Evolutionary conservation across 2,797 vertebrate species (phyloP).

Genomic region (Anas bahamensis): DNA sequence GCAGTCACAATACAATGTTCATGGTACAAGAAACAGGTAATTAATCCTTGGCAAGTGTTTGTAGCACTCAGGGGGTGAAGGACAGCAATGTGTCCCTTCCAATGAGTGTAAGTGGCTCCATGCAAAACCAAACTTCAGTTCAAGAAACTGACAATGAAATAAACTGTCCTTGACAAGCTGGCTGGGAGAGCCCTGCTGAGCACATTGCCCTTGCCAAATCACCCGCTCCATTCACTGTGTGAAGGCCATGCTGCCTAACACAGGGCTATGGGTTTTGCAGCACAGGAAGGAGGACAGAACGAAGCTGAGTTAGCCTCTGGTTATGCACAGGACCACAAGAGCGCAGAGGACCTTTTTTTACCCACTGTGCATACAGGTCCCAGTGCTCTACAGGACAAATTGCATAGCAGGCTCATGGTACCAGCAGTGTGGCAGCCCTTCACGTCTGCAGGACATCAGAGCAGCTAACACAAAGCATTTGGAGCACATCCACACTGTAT

Average conservation of each 20-base stretch:
- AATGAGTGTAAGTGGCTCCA: neutral
- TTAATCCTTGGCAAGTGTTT: neutral
- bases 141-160: neutral
- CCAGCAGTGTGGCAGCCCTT: neutral
- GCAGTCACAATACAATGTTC: neutral
- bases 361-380: fast-evolving
- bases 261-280: neutral
- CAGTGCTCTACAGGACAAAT: neutral
- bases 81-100: neutral
- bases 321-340: neutral
- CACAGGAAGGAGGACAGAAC: neutral
- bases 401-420: neutral
- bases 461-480: fast-evolving
- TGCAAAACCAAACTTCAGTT: neutral
- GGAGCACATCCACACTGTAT: fast-evolving
- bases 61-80: neutral
- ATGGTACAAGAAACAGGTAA: neutral
- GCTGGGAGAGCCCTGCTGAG: neutral
- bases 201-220: fast-evolving
- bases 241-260: fast-evolving
- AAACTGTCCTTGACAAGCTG: neutral
- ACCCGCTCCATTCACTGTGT: fast-evolving
- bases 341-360: neutral
- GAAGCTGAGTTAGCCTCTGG: neutral
- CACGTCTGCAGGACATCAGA: fast-evolving